phyloP scores from a whole-genome alignment of 1,140 invertebrate species.

The Brachionus calyciflorus region DNA sequence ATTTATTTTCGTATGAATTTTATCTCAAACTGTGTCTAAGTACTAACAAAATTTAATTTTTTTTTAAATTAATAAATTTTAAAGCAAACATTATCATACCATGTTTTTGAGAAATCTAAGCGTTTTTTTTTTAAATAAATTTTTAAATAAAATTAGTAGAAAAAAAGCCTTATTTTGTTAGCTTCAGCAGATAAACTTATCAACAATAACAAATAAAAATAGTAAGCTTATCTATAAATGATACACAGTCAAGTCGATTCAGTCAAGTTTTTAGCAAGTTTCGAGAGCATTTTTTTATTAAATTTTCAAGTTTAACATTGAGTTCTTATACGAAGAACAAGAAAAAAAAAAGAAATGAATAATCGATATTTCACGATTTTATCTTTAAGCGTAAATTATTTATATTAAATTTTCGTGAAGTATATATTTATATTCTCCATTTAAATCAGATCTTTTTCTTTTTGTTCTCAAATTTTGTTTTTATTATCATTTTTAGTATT shows the following conservation, averaged over 20 bases:
- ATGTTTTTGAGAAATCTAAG: too few relatives aligned
- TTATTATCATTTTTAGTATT: conserved; percentile 24
- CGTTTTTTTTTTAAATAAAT: too few relatives aligned
- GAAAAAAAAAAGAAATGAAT: not conserved
- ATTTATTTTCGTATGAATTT: too few relatives aligned
- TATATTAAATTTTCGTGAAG: not conserved
- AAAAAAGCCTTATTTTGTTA: too few relatives aligned
- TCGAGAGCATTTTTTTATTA: not conserved
- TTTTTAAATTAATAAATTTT: too few relatives aligned
- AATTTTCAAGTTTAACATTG: conserved; percentile 14
- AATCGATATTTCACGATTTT: conserved; percentile 33
- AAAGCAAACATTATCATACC: too few relatives aligned
- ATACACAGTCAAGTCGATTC: not conserved
- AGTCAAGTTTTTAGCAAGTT: not conserved
- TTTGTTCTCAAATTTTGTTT: not conserved
- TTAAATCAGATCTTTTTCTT: conserved; percentile 36
- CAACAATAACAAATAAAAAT: too few relatives aligned
- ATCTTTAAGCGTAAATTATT: conserved; percentile 17
- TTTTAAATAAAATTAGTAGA: too few relatives aligned
- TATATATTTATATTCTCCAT: conserved; percentile 29
- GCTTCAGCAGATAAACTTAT: too few relatives aligned
- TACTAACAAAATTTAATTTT: too few relatives aligned
- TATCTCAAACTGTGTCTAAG: too few relatives aligned
- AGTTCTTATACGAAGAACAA: not conserved
- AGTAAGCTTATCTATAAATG: not conserved